Evolutionary conservation across 2,888 invertebrate genomes (phyloP), one percentile per base, ranked within the genome.

Genomic region (Apomyelois bistriatella): DNA sequence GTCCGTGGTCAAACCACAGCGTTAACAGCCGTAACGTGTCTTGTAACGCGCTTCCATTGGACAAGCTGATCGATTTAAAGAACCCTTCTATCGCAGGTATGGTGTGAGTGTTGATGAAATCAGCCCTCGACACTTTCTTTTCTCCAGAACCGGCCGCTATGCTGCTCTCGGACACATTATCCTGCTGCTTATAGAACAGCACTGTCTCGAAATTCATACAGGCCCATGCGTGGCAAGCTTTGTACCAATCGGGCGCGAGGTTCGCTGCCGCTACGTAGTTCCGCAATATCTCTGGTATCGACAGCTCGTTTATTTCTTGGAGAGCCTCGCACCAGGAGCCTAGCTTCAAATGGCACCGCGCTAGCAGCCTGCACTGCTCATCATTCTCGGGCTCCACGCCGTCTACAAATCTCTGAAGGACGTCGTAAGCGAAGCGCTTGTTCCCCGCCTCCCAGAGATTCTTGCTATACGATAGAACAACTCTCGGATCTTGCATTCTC

Each of bases 141-240:
- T 89, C 88, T 0, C 82, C 80, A 0, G 89, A 86, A 1, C 86
- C 87, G 0, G 81, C 86, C 0, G 88, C 85, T 5, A 83, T 61
- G 60, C 89, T 88, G 54, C 85, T 88, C 57, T 89, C 89, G 0
- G 89, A 88, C 15, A 76, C 68, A 55, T 88, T 88, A 50, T 88
- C 89, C 57, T 87, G 91, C 56, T 91, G 89, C 62, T 93, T 93
- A 65, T 92, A 93, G 61, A 92, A 92, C 8, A 93, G 65, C 0
- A 98, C 97, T 0, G 98, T 97, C 85, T 99, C 98, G 74, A 98
- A 99, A 85, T 99, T 99, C 93, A 98, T 98, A 73, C 97, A 98
- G 0, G 99, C 99, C 94, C 97, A 98, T 0, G 98, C 94, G 83
- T 99, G 99, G 96, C 99, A 99, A 0, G 99, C 99, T 87, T 97